A percentile compares a stretch with the other conserved stretches of the same genome.
These are phyloP conservation scores for Nothobranchius furzeri DNA, from an alignment of 2,113 vertebrate genomes.

Conservation along the genomic window DNA sequence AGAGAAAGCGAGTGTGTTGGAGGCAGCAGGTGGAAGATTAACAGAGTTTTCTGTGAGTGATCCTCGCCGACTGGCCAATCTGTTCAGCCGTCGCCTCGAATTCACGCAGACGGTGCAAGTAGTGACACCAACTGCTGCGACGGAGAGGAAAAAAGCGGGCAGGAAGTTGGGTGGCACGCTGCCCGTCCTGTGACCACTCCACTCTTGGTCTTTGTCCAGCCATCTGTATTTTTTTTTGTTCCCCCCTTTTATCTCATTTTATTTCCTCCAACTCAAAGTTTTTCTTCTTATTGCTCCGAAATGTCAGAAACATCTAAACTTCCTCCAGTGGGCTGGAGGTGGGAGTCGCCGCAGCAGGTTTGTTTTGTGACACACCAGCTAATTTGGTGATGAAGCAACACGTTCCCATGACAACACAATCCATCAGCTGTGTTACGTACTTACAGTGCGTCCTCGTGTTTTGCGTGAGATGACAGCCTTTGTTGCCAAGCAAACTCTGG, in stretches of 20 bases:
- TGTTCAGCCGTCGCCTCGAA: conserved; percentile 71
- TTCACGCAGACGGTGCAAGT: conserved; percentile 73
- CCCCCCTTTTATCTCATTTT: not conserved
- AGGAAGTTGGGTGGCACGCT: conserved; percentile 73
- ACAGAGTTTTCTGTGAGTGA: conserved; percentile 72
- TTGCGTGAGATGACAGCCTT: not conserved
- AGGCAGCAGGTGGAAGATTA: conserved; percentile 75
- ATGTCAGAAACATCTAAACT: conserved; percentile 2
- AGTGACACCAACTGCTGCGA: conserved; percentile 76
- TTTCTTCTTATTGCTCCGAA: not conserved
- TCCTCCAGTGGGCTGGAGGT: not conserved
- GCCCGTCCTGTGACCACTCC: conserved; percentile 71
- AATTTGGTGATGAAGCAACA: not conserved
- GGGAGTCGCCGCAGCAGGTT: not conserved
- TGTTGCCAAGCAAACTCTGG: conserved; percentile 6
- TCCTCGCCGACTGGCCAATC: conserved; percentile 77
- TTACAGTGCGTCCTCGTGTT: conserved; percentile 1
- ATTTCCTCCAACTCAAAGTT: conserved; percentile 4
- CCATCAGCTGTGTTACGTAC: not conserved
- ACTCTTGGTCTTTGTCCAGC: conserved; percentile 59
- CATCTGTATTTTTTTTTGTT: conserved; percentile 64
- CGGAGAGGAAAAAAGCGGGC: conserved; percentile 65
- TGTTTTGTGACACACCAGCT: not conserved
- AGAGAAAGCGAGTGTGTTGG: conserved; percentile 37
- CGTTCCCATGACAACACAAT: conserved; percentile 2